A percentile compares a stretch with the other conserved stretches of the same genome.
Evolutionary conservation across 2,888 invertebrate species (phyloP).

Genomic region (Limenitis camilla): DNA sequence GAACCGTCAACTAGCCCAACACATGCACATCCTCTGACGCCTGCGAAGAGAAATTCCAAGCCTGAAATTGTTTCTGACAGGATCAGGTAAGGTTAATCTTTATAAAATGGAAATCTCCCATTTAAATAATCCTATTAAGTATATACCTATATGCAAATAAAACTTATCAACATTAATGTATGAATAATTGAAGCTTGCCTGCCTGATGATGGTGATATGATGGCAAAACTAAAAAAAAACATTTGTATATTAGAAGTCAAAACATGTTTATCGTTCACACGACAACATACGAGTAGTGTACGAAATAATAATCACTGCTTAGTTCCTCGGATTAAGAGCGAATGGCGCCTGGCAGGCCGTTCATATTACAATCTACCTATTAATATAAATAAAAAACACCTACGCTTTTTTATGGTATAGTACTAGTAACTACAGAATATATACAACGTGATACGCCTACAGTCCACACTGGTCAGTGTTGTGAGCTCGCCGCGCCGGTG

Average conservation of each 20-base stretch:
- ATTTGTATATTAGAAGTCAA: slow-evolving; percentile 21
- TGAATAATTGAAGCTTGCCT: slow-evolving; percentile 26
- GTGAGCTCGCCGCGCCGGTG: no score
- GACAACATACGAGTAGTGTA: slow-evolving; percentile 15
- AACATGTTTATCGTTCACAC: slow-evolving; percentile 21
- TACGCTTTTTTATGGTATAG: slow-evolving; percentile 25
- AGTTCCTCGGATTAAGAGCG: slow-evolving; percentile 22
- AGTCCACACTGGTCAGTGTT: slow-evolving; percentile 5
- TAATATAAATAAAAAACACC: slow-evolving; percentile 22
- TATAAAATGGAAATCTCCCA: slow-evolving; percentile 11
- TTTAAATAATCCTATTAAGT: neutral
- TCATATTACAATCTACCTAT: slow-evolving; percentile 17
- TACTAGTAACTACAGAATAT: neutral
- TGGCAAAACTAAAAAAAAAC: slow-evolving; percentile 14
- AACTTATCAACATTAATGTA: slow-evolving; percentile 15
- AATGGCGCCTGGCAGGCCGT: slow-evolving; percentile 14
- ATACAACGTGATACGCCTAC: slow-evolving; percentile 19
- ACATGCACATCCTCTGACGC: slow-evolving; percentile 72
- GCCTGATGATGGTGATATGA: slow-evolving; percentile 11
- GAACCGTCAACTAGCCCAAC: slow-evolving; percentile 83
- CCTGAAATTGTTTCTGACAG: slow-evolving; percentile 86
- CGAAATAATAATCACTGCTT: slow-evolving; percentile 22
- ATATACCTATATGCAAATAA: neutral
- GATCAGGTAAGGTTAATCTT: slow-evolving; percentile 78
- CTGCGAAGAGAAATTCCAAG: slow-evolving; percentile 82